Conservation (phyloP, 1,140 invertebrate genomes). For the Leptinotarsa texana region DNA sequence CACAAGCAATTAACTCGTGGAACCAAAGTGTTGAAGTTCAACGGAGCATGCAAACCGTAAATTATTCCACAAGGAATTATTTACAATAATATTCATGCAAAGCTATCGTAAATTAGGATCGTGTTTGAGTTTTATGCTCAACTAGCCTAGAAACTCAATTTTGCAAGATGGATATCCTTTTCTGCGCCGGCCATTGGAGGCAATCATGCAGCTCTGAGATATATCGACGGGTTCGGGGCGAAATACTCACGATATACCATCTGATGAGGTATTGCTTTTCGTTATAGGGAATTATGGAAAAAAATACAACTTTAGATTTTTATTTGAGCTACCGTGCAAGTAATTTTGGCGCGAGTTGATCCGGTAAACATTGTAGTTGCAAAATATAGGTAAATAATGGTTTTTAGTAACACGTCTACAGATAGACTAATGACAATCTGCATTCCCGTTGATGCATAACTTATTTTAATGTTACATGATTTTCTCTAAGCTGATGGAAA, state of each 20-base stretch:
- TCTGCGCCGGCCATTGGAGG: neutral
- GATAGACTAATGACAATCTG: too few species aligned
- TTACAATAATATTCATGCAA: slow-evolving; percentile 17
- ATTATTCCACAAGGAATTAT: slow-evolving; percentile 13
- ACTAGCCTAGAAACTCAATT: slow-evolving; percentile 14
- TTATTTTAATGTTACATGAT: too few species aligned
- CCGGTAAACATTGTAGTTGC: too few species aligned
- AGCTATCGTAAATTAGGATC: slow-evolving; percentile 18
- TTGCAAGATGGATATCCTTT: slow-evolving; percentile 9
- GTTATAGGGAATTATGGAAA: too few species aligned
- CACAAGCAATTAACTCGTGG: slow-evolving; percentile 1
- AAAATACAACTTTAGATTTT: too few species aligned
- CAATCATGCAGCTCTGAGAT: slow-evolving; percentile 18
- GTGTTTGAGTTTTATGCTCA: neutral
- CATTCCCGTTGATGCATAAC: too few species aligned
- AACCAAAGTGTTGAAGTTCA: neutral
- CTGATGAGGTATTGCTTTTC: neutral
- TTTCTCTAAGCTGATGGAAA: too few species aligned
- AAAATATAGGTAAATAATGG: too few species aligned
- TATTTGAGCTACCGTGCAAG: too few species aligned
- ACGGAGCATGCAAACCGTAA: slow-evolving; percentile 4
- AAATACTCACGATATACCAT: neutral
- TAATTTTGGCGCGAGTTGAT: too few species aligned
- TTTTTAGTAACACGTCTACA: too few species aligned
- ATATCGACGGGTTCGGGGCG: neutral